Percentiles rank a stretch among this genome's conserved stretches.
These are phyloP conservation scores for Pollenia angustigena DNA, from an alignment of 2,888 invertebrate species.

Conservation along the genomic window DNA sequence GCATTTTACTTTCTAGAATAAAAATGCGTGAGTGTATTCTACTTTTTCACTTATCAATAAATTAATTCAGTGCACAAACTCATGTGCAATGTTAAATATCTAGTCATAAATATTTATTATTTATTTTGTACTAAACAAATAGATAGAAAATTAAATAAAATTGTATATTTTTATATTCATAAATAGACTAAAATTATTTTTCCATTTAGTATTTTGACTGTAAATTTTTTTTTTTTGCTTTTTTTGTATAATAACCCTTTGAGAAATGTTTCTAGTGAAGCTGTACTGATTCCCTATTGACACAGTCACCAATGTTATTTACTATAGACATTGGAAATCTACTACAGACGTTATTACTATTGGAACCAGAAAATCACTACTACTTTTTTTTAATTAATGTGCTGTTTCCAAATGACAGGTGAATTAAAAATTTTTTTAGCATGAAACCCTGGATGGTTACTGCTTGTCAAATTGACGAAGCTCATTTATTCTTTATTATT, in stretches of 20 bases:
- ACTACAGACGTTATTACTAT: no score
- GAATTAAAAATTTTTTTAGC: no score
- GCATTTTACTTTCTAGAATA: conserved; percentile 47
- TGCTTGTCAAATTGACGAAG: no score
- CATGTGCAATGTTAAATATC: background rate
- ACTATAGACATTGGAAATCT: no score
- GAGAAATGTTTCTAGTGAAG: no score
- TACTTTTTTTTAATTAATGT: no score
- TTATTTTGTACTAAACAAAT: background rate
- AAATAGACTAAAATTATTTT: conserved; percentile 37
- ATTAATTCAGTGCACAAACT: conserved; percentile 3
- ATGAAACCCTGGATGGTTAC: no score
- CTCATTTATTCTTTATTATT: no score
- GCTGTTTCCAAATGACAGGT: no score
- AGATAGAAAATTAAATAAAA: conserved; percentile 2
- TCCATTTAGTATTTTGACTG: conserved; percentile 10
- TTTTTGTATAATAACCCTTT: background rate
- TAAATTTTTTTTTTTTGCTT: background rate
- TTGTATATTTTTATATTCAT: conserved; percentile 24
- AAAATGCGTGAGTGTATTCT: background rate
- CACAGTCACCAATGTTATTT: no score
- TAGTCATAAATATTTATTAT: conserved; percentile 3
- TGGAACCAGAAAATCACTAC: no score
- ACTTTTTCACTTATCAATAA: conserved; percentile 14
- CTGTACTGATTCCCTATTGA: no score